Base-by-base conservation (phyloP, 2,797 vertebrate species). In the Cirrhinus mrigala region DNA sequence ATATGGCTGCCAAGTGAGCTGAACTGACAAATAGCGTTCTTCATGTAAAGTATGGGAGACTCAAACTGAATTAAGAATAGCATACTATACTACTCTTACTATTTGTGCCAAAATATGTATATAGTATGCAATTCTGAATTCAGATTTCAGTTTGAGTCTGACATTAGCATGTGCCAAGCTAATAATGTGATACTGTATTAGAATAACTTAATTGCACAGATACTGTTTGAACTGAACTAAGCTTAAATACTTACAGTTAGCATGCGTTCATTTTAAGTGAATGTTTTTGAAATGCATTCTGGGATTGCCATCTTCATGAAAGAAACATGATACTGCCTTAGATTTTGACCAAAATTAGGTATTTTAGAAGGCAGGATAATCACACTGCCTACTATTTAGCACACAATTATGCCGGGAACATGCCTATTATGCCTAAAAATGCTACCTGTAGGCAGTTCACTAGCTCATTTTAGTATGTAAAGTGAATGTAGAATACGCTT, bases 241-340 rank as follows among this genome's bases (percentile, higher is more conserved):
- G n/a, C n/a, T n/a, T n/a, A n/a, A n/a, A n/a, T n/a, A n/a, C n/a
- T n/a, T n/a, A n/a, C n/a, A n/a, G n/a, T n/a, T n/a, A n/a, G 4
- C 3, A 16, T 52, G 14, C 50, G 4, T 15, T 52, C 2, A 52
- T 18, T 7, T 33, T 33, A 3, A 64, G 60, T 83, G n/a, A 79
- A n/a, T 79, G 24, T 64, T 33, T 20, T 40, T 79, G 46, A 70
- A 85, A 79, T 54, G 58, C 29, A 68, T 66, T 66, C 16, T 68
- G 64, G 64, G 8, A 68, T 68, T 29, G 14, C 14, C 15, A 66
- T 66, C 29, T 66, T 9, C 9, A 33, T 66, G 29, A 68, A 10
- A 3, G 16, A 8, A 20, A 37, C 6, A 33, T 18, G 62, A 66
- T 29, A 6, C 15, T 29, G 62, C 11, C 27, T 66, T 9, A 66